phyloP scores from a whole-genome alignment of 2,113 vertebrate genomes.

The Oriolus oriolus region DNA sequence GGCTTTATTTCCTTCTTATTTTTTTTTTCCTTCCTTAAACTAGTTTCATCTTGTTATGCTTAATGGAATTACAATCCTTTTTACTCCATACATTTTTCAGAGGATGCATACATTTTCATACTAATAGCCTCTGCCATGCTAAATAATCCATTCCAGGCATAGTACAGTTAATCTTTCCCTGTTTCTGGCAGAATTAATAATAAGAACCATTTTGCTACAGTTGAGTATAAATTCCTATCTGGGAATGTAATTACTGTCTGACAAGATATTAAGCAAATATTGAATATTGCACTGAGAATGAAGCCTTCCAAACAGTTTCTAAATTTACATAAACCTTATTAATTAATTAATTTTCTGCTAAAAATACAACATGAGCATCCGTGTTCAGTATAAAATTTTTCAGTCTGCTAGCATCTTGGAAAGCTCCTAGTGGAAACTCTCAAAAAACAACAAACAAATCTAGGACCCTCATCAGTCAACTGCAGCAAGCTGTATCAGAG shows the following conservation, averaged over 20 bases:
- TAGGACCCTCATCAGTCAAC: not conserved
- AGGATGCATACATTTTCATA: not conserved
- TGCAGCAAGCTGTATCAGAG: not conserved
- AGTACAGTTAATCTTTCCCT: slow-evolving; percentile 30
- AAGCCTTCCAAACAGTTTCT: slow-evolving; percentile 21
- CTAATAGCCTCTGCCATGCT: slow-evolving; percentile 6
- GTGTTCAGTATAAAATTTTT: not conserved
- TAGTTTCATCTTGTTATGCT: not conserved
- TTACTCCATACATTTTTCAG: not conserved
- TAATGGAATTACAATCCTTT: slow-evolving; percentile 6
- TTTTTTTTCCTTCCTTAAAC: not conserved
- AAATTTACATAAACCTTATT: slow-evolving; percentile 24
- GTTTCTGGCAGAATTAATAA: slow-evolving; percentile 52
- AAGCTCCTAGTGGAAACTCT: not conserved
- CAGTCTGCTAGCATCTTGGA: not conserved
- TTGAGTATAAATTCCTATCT: slow-evolving; percentile 45
- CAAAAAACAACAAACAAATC: not conserved
- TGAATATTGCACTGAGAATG: slow-evolving; percentile 18
- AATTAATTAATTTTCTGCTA: slow-evolving; percentile 38
- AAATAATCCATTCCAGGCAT: slow-evolving; percentile 29
- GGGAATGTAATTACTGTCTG: slow-evolving; percentile 45
- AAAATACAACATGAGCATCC: not conserved
- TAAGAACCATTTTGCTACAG: slow-evolving; percentile 34
- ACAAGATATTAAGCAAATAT: slow-evolving; percentile 63
- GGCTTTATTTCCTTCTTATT: not conserved